These are phyloP conservation scores for Sinocyclocheilus anophthalmus DNA, from an alignment of 2,113 vertebrate species.

Conservation along the genomic window DNA sequence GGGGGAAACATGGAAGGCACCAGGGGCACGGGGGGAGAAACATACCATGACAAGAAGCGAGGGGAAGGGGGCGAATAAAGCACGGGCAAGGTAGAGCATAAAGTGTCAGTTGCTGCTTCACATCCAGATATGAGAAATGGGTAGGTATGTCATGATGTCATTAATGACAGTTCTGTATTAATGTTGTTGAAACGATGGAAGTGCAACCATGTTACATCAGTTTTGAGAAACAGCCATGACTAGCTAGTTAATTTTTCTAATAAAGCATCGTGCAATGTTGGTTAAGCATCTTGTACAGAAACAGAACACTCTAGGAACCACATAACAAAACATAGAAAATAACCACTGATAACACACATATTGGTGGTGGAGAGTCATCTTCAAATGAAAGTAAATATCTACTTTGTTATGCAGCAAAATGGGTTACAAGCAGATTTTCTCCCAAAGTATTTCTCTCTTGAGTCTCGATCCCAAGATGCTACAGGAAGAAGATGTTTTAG, in stretches of 20 bases:
- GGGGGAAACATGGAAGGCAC: too few relatives aligned
- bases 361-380: background rate
- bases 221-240: background rate
- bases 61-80: too few relatives aligned
- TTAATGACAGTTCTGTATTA: background rate
- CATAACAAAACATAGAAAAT: background rate
- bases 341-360: background rate
- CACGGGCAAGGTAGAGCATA: too few relatives aligned
- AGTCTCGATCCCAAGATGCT: background rate
- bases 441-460: background rate
- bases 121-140: too few relatives aligned
- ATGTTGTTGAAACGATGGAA: background rate
- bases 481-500: background rate
- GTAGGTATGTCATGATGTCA: background rate
- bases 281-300: background rate
- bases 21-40: too few relatives aligned
- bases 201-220: background rate
- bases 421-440: background rate
- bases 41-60: too few relatives aligned
- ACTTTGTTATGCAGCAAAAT: background rate
- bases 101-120: too few relatives aligned
- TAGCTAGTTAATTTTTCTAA: background rate
- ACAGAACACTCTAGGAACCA: background rate
- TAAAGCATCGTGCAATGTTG: background rate
- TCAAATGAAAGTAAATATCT: background rate